Evolutionary conservation across 1,140 invertebrate genomes (phyloP).

Genomic region (Anagrus nilaparvatae): DNA sequence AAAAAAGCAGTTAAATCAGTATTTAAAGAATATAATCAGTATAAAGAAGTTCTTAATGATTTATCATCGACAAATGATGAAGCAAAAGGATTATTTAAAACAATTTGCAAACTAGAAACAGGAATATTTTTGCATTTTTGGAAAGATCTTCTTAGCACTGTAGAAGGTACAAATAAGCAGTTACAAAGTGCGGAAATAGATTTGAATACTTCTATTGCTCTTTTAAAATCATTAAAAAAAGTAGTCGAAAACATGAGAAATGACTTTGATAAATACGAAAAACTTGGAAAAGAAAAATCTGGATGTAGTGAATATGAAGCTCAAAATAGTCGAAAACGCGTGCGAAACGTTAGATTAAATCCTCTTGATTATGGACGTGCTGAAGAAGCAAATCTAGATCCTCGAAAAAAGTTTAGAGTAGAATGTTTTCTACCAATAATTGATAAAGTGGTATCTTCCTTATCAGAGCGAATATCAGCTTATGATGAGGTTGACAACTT

Average conservation of each 20-base stretch:
- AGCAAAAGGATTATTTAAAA: background rate
- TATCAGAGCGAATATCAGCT: background rate
- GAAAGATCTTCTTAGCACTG: background rate
- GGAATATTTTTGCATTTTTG: background rate
- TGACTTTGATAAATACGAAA: background rate
- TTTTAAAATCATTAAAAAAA: background rate
- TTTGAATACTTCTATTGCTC: background rate
- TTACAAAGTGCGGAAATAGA: background rate
- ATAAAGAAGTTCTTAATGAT: background rate
- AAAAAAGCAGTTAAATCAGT: background rate
- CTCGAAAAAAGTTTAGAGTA: background rate
- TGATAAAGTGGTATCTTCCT: background rate
- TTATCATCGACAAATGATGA: background rate
- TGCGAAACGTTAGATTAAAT: background rate
- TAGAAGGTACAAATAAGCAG: background rate
- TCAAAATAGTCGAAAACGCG: background rate
- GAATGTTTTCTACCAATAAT: background rate
- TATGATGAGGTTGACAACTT: background rate
- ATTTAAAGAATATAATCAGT: background rate
- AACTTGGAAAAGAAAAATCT: background rate
- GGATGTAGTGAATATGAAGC: background rate
- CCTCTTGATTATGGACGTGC: background rate
- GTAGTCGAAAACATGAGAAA: background rate
- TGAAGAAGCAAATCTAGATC: background rate
- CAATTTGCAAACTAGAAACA: background rate